Evolutionary conservation across 2,888 invertebrate species (phyloP).

Genomic region (Bembecia ichneumoniformis): DNA sequence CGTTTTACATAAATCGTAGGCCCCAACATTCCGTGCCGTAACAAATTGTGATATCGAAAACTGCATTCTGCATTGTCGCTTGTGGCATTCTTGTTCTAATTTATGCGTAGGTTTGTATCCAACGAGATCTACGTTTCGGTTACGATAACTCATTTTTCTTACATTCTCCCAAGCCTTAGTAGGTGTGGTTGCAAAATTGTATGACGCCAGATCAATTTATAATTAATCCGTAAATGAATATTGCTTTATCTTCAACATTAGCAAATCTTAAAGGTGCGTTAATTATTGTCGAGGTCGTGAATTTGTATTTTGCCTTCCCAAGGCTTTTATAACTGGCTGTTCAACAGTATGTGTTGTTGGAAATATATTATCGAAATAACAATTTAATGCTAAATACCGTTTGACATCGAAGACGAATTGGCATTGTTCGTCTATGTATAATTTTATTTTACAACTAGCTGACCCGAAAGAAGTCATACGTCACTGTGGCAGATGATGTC

Average conservation of each 20-base stretch:
- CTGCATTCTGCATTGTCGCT: slow-evolving; percentile 8
- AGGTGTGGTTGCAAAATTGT: slow-evolving; percentile 25
- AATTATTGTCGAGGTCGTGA: too few species aligned
- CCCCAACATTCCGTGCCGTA: not conserved
- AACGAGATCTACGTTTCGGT: slow-evolving; percentile 12
- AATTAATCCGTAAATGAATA: slow-evolving; percentile 11
- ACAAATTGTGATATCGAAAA: not conserved
- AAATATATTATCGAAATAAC: too few species aligned
- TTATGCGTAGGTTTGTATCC: not conserved
- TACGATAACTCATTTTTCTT: slow-evolving; percentile 26
- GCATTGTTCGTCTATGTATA: too few species aligned
- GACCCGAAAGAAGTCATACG: too few species aligned
- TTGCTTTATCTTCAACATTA: slow-evolving; percentile 7
- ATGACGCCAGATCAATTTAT: slow-evolving; percentile 23
- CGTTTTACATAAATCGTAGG: not conserved
- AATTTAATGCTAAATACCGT: too few species aligned
- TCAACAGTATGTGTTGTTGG: too few species aligned
- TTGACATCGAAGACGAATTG: too few species aligned
- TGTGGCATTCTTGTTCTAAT: slow-evolving; percentile 1
- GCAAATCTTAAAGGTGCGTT: not conserved
- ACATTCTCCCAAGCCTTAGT: slow-evolving; percentile 19
- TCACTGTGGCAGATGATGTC: too few species aligned
- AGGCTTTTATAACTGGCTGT: too few species aligned
- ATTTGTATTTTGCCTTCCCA: too few species aligned
- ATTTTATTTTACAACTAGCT: too few species aligned